Base-by-base conservation (phyloP, 2,888 invertebrate genomes). In the Adelphocoris suturalis region DNA sequence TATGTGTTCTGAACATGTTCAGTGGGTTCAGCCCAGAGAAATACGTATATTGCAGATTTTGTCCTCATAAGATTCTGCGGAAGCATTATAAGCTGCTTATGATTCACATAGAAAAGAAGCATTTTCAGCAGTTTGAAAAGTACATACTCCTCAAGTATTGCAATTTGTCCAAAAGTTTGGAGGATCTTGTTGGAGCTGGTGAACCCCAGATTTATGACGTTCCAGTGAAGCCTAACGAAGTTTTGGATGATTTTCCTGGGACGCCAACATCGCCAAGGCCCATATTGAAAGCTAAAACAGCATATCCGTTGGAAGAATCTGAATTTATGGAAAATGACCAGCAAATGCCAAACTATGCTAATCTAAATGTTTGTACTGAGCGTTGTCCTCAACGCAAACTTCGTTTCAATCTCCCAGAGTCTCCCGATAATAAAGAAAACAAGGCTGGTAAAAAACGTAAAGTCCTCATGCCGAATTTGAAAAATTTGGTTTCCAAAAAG, bases 81-180 rank as follows among this genome's bases (percentile, higher is more conserved):
- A 91, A 90, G 89, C 92, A 92, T 46, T 90, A 91, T 11, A 92
- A 92, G 91, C 81, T 92, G 52, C 85, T 92, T 3, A 89, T 92
- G 55, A 91, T 91, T 57, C 92, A 92, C 90, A 91, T 92, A 12
- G 92, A 92, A 81, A 92, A 92, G 86, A 92, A 92, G 52, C 92
- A 92, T 88, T 91, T 91, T 23, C 68, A 81, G 23, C 91, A 91
- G 28, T 92, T 92, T 80, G 92, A 91, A 89, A 91, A 91, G 68
- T 91, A 91, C 84, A 85, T 92, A 14, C 89, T 90, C 46, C 57
- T 90, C 12, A 91, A 91, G 52, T 91, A 91, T 76, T 89, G 91
- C 28, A 90, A 81, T 88, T 85, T 91, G 11, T 82, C 90, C 12
- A 90, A 90, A 48, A 90, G 90, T 61, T 86, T 89, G 48, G 90